These are phyloP conservation scores for Tichodroma muraria DNA, from an alignment of 2,113 vertebrate species.

Conservation along the genomic window DNA sequence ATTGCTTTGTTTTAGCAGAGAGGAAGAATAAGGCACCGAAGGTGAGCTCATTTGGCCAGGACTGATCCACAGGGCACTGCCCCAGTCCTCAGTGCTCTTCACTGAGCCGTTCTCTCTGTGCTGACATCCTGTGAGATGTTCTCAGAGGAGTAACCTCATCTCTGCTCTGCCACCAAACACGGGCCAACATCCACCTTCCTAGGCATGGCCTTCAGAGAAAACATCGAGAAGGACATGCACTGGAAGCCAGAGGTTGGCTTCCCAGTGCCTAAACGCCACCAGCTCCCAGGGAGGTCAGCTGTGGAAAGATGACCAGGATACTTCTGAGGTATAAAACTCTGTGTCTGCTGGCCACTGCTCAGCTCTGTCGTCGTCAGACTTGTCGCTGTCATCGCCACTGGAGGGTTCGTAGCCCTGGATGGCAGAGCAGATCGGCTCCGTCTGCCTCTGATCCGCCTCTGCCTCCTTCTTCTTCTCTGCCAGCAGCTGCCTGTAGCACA, in stretches of 20 bases:
- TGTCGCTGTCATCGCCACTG: conserved; percentile 73
- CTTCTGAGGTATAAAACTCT: conserved; percentile 63
- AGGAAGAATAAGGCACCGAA: background rate
- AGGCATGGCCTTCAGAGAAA: background rate
- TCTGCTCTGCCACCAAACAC: background rate
- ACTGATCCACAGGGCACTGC: background rate
- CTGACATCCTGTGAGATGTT: fast-evolving
- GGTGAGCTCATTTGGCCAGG: background rate
- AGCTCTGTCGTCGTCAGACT: conserved; percentile 61
- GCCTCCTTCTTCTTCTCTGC: conserved; percentile 44
- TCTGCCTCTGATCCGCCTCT: background rate
- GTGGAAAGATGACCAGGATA: conserved; percentile 78
- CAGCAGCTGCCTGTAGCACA: conserved; percentile 72
- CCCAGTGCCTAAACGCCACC: background rate
- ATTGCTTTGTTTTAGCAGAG: background rate
- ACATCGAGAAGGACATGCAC: background rate
- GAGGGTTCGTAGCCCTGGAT: conserved; percentile 37
- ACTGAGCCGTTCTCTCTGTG: background rate
- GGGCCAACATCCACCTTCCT: background rate
- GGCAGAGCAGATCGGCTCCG: background rate
- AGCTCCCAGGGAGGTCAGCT: conserved; percentile 47
- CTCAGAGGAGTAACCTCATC: background rate
- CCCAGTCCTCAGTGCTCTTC: background rate
- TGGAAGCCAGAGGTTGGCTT: background rate
- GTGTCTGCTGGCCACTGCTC: conserved; percentile 66